These are phyloP conservation scores for Amblyopsis rosae DNA, from an alignment of 2,113 vertebrate genomes.

Conservation along the genomic window DNA sequence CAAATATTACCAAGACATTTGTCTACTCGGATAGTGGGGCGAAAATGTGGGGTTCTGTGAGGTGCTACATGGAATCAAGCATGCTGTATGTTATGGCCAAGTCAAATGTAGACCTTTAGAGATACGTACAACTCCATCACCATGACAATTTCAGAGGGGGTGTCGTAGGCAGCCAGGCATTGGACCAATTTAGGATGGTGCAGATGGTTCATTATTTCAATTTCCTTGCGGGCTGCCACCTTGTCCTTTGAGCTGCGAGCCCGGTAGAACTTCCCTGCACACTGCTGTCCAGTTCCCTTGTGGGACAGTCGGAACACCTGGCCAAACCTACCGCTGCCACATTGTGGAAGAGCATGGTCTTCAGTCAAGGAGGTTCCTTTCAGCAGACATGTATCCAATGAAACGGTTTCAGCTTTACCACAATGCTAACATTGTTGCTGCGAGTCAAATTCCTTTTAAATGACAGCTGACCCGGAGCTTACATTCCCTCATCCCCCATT, in stretches of 20 bases:
- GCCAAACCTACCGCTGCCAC: slow-evolving; percentile 83
- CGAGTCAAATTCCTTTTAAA: too few relatives aligned
- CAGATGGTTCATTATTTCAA: slow-evolving; percentile 84
- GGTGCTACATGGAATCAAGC: too few relatives aligned
- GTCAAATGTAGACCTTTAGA: not conserved
- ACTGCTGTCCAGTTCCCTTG: slow-evolving; percentile 73
- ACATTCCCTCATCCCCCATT: too few relatives aligned
- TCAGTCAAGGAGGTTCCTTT: not conserved
- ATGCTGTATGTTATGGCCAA: not conserved
- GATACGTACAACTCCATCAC: slow-evolving; percentile 88
- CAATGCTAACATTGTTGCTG: too few relatives aligned
- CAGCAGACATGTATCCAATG: too few relatives aligned
- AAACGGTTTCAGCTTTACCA: too few relatives aligned
- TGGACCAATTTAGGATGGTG: slow-evolving; percentile 83
- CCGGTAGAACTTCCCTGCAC: slow-evolving; percentile 84
- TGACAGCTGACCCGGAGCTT: too few relatives aligned
- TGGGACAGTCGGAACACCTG: slow-evolving; percentile 80
- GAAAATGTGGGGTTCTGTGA: too few relatives aligned
- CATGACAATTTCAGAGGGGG: slow-evolving; percentile 75
- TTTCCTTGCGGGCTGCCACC: slow-evolving; percentile 72
- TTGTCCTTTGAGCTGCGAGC: slow-evolving; percentile 69
- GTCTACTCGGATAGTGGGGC: too few relatives aligned
- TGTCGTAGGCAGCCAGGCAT: slow-evolving; percentile 81
- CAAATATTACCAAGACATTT: too few relatives aligned
- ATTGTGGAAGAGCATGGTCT: not conserved